phyloP scores from a whole-genome alignment of 2,797 vertebrate species.

The Hirundo rustica region DNA sequence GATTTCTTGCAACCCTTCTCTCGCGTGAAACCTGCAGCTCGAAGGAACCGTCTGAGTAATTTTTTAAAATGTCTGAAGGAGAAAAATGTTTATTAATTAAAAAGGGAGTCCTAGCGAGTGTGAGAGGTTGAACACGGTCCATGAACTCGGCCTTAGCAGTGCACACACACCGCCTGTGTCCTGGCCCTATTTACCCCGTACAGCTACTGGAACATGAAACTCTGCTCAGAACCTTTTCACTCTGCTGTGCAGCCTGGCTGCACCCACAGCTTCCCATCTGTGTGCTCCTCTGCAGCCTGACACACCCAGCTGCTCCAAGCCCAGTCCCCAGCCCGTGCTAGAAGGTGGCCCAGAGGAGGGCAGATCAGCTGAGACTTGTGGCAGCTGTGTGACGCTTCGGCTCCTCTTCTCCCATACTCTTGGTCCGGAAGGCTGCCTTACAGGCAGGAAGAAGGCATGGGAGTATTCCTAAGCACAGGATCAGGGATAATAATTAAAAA shows the following conservation, averaged over 20 bases:
- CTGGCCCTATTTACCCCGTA: neutral
- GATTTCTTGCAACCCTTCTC: neutral
- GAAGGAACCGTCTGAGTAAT: neutral
- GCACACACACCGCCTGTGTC: neutral
- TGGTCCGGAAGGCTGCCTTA: neutral
- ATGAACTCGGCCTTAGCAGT: neutral
- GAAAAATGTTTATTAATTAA: slow-evolving; percentile 4
- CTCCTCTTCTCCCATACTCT: neutral
- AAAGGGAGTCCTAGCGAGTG: neutral
- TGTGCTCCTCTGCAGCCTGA: neutral
- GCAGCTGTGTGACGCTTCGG: neutral
- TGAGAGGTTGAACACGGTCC: neutral
- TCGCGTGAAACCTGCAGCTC: neutral
- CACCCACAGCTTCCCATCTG: neutral
- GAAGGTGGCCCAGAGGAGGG: neutral
- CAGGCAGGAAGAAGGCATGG: fast-evolving
- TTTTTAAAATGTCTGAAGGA: neutral
- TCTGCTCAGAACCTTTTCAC: neutral
- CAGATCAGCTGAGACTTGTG: neutral
- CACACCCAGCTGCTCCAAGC: neutral
- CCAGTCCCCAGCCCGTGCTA: fast-evolving
- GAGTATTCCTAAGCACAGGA: fast-evolving
- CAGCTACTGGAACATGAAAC: neutral
- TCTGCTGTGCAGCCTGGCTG: neutral
- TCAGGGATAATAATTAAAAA: neutral